Conservation (phyloP, 2,888 invertebrate species). For the Cepaea hortensis region DNA sequence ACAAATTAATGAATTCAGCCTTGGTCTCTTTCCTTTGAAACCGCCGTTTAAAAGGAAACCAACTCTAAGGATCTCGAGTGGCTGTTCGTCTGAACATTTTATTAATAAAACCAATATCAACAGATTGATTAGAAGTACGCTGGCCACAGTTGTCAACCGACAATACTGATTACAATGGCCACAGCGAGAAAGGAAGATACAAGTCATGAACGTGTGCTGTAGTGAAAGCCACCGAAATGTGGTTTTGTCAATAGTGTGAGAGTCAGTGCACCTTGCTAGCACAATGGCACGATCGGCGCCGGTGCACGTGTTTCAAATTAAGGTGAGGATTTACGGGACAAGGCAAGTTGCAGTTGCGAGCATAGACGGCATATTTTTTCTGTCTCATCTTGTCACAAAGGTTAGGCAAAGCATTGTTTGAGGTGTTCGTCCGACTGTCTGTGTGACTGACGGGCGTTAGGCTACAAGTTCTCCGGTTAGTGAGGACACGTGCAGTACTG, state of each 20-base stretch:
- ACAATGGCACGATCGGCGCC: conserved; percentile 22
- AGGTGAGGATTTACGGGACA: neutral
- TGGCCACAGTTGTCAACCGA: neutral
- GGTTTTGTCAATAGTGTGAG: conserved; percentile 25
- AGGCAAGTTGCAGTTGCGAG: conserved; percentile 1
- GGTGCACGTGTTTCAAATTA: conserved; percentile 30
- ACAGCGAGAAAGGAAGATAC: conserved; percentile 9
- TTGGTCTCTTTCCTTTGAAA: neutral
- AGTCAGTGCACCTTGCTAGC: conserved; percentile 19
- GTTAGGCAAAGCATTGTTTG: conserved; percentile 10
- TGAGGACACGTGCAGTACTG: neutral
- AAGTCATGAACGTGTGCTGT: neutral
- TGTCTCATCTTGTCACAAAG: conserved; percentile 18
- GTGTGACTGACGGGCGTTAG: neutral
- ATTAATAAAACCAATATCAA: conserved; percentile 16
- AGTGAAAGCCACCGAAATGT: neutral
- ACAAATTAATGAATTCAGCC: neutral
- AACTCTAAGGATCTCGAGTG: neutral
- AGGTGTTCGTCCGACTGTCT: neutral
- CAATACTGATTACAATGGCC: neutral
- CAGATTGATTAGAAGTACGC: conserved; percentile 5
- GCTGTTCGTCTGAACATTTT: neutral
- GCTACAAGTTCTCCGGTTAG: neutral
- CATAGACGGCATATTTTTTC: neutral
- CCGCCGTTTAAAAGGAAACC: neutral